Base-by-base conservation (phyloP, 1,140 invertebrate genomes). In the Geopemphigus sp. region DNA sequence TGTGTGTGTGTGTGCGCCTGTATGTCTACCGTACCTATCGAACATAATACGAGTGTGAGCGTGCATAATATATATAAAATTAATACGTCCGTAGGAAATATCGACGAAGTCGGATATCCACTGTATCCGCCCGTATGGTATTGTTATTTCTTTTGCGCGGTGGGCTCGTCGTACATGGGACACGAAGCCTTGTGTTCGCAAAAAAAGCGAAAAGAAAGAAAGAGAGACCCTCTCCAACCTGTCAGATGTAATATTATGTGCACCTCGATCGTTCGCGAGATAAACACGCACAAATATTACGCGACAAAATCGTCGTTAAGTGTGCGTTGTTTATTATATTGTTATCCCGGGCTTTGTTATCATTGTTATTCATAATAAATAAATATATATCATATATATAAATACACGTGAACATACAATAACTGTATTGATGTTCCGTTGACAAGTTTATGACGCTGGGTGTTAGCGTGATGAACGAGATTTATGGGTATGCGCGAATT, bases 51-150 rank as follows among this genome's bases (percentile, higher is more conserved):
- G 26, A 54, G 68, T 72, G 50, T 72, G 47, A 53, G 72, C 72
- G n/a, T 26, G 53, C 29, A 74, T 66, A 66, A 66, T 45, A 39
- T 66, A n/a, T n/a, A n/a, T n/a, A n/a, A n/a, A n/a, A n/a, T 29
- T 39, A 19, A 50, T 50, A 68, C 39, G 14, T 26, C 15, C 24
- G 59, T 22, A 76, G 32, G 57, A 63, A 63, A 61, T 56, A 32
- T 19, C 15, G 29, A 47, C 50, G 57, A 78, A 78, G 57, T 78
- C 74, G 74, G 74, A 78, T 78, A 78, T 78, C 57, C 54, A 63
- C 56, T 39, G 74, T 29, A 78, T 78, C 74, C 74, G 74, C 74
- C 74, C 74, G 74, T 78, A 78, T 78, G 57, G 74, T 63, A 78
- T 78, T 78, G 74, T 78, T 78, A 78, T 39, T 61, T 57, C 66